A percentile compares a stretch with the other conserved stretches of the same genome.
These are phyloP conservation scores for Silurus aristotelis DNA, from an alignment of 2,797 vertebrate species.

Conservation along the genomic window DNA sequence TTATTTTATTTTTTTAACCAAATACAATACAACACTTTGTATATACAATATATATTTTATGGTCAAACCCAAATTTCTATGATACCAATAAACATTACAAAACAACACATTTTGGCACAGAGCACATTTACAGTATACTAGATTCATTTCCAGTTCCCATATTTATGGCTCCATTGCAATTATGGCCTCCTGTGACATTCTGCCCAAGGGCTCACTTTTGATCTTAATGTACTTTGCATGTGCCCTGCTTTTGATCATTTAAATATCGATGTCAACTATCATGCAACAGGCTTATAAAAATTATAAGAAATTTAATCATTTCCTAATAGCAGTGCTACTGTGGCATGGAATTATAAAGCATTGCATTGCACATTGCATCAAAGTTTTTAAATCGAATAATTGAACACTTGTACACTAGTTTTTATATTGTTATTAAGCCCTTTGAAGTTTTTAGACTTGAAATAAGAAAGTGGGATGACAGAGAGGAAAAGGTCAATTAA, in stretches of 20 bases:
- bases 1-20: too few relatives aligned
- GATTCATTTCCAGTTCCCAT: not conserved
- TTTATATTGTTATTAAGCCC: slow-evolving; percentile 11
- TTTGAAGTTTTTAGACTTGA: slow-evolving; percentile 55
- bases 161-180: not conserved
- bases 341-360: not conserved
- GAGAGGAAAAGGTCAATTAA: slow-evolving; percentile 71
- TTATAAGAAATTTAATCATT: not conserved
- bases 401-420: slow-evolving; percentile 7
- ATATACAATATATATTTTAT: not conserved
- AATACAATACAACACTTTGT: not conserved
- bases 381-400: not conserved
- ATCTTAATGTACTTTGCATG: not conserved
- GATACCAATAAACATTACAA: not conserved
- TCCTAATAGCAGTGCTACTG: not conserved
- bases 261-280: slow-evolving; percentile 44
- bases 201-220: not conserved
- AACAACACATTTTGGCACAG: not conserved
- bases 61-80: not conserved
- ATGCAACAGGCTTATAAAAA: slow-evolving; percentile 43
- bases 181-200: not conserved
- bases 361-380: not conserved
- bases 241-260: not conserved
- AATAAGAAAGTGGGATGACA: slow-evolving; percentile 64
- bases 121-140: not conserved